Evolutionary conservation across 2,113 vertebrate species (phyloP).

Genomic region (Naja naja): DNA sequence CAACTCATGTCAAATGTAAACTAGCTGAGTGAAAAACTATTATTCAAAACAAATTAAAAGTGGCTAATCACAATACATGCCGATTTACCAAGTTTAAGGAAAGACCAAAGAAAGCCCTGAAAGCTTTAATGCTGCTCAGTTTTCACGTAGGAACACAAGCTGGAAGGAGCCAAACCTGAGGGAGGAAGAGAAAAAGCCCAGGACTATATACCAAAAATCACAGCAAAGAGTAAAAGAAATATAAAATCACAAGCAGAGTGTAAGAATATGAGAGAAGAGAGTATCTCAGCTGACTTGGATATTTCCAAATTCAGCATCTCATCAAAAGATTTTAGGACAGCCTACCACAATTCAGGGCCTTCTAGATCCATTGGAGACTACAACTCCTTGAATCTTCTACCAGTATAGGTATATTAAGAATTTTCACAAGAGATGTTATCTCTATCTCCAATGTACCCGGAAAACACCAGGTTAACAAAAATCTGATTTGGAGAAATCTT

Average conservation of each 20-base stretch:
- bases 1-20: slow-evolving; percentile 52
- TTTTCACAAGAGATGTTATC: neutral
- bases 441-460: neutral
- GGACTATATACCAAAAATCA: slow-evolving; percentile 76
- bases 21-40: slow-evolving; percentile 55
- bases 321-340: neutral
- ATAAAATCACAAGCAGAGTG: slow-evolving; percentile 46
- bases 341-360: neutral
- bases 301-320: neutral
- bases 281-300: neutral
- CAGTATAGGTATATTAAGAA: neutral
- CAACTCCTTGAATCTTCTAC: neutral
- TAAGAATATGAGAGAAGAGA: slow-evolving; percentile 31
- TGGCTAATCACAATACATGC: slow-evolving; percentile 78
- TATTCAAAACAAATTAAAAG: slow-evolving; percentile 60
- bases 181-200: slow-evolving; percentile 89
- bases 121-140: slow-evolving; percentile 98
- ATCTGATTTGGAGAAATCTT: neutral
- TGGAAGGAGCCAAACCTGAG: slow-evolving; percentile 99
- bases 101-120: slow-evolving; percentile 99
- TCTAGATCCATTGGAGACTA: neutral
- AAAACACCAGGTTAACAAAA: neutral
- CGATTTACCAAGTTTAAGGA: slow-evolving; percentile 98
- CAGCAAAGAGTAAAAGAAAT: slow-evolving; percentile 67
- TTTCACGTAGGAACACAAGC: slow-evolving; percentile 99